Percentiles rank a stretch among this genome's conserved stretches.
Evolutionary conservation across 2,113 vertebrate species (phyloP).

Genomic region (Progne subis): DNA sequence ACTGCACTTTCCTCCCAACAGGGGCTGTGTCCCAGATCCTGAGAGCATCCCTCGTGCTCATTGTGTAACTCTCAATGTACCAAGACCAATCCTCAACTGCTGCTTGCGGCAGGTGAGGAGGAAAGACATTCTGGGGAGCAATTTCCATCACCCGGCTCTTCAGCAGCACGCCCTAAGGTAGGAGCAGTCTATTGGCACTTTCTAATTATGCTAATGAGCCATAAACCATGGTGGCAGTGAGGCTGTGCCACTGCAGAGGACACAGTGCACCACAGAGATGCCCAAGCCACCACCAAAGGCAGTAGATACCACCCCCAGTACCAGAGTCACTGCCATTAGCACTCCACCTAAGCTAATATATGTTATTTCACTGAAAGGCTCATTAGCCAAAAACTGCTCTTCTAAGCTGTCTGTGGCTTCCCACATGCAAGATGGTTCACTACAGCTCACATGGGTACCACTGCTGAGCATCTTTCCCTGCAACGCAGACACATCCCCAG

Average conservation of each 20-base stretch:
- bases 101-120: background rate
- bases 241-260: background rate
- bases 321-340: background rate
- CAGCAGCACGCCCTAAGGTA: conserved; percentile 45
- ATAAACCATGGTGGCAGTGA: background rate
- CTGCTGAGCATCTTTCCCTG: background rate
- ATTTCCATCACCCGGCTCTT: conserved; percentile 8
- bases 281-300: conserved; percentile 11
- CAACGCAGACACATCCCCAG: fast-evolving
- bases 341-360: background rate
- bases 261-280: background rate
- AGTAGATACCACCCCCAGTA: background rate
- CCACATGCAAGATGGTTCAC: background rate
- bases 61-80: fast-evolving
- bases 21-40: background rate
- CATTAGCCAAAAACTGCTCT: conserved; percentile 36
- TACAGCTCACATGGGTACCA: background rate
- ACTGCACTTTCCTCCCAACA: background rate
- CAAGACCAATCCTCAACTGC: background rate
- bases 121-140: background rate
- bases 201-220: conserved; percentile 42
- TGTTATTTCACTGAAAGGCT: background rate
- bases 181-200: background rate
- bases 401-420: background rate
- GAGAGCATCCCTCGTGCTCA: background rate